Percentiles rank a stretch among this genome's conserved stretches.
phyloP scores from a whole-genome alignment of 2,797 vertebrate species.

The Danio tinwini region DNA sequence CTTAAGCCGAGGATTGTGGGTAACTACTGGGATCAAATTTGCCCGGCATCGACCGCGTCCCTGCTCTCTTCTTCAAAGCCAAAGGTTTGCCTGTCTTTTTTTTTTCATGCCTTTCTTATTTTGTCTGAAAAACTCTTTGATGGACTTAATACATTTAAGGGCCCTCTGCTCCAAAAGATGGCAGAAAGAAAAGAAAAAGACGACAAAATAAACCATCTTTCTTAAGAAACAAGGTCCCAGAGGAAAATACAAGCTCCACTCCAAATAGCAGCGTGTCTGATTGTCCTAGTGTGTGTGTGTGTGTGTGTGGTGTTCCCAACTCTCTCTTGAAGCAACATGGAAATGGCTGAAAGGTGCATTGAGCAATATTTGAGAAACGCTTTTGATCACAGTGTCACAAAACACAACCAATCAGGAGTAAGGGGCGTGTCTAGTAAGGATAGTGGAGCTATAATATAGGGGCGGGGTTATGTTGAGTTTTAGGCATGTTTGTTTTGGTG shows the following conservation, averaged over 20 bases:
- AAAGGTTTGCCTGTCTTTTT: not conserved
- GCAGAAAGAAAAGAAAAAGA: constrained; percentile 30
- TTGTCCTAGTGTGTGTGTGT: not conserved
- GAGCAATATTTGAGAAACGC: no score
- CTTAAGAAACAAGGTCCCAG: constrained; percentile 12
- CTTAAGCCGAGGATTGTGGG: constrained; percentile 30
- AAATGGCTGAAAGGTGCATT: no score
- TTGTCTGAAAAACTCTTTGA: constrained; percentile 31
- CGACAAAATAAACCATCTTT: constrained; percentile 34
- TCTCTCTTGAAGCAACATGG: no score
- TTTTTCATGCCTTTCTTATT: constrained; percentile 21
- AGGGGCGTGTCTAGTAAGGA: no score
- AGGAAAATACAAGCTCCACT: constrained; percentile 21
- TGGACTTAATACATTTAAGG: constrained; percentile 45
- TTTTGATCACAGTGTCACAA: no score
- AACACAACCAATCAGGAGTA: no score
- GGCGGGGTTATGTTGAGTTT: no score
- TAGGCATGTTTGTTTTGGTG: no score
- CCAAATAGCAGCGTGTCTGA: constrained; percentile 20
- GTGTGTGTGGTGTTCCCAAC: not conserved
- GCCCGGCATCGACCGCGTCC: constrained; percentile 22
- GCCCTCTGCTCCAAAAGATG: constrained; percentile 1
- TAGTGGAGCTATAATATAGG: no score
- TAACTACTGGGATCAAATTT: constrained; percentile 41
- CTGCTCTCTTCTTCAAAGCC: constrained; percentile 29